These are phyloP conservation scores for Pionites leucogaster DNA, from an alignment of 2,113 vertebrate species.

Conservation along the genomic window DNA sequence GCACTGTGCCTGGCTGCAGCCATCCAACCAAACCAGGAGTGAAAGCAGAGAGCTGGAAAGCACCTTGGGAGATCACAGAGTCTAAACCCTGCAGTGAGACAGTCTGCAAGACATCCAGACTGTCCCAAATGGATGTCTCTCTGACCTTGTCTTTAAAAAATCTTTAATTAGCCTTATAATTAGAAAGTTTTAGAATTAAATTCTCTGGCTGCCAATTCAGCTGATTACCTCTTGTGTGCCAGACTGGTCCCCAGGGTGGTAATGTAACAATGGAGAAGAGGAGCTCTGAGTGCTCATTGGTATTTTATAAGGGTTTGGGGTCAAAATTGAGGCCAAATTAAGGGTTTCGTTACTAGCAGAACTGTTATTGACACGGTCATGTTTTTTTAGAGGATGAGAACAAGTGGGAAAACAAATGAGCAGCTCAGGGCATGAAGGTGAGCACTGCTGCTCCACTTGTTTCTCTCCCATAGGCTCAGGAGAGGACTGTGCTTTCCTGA, in stretches of 20 bases:
- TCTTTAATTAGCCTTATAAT: conserved; percentile 48
- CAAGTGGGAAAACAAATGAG: background rate
- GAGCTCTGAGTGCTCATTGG: background rate
- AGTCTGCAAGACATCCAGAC: background rate
- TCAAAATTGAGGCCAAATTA: conserved; percentile 34
- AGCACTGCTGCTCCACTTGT: background rate
- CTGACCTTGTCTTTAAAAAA: conserved; percentile 28
- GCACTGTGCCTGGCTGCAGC: rapidly evolving
- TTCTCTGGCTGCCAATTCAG: background rate
- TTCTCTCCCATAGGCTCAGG: background rate
- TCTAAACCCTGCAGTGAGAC: background rate
- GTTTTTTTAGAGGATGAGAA: background rate
- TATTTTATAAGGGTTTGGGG: background rate
- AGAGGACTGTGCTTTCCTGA: background rate
- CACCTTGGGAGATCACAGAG: background rate
- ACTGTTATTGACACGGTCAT: background rate
- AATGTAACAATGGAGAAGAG: background rate
- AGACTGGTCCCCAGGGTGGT: background rate
- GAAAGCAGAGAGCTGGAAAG: background rate
- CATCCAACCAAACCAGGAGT: rapidly evolving
- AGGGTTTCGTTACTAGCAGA: background rate
- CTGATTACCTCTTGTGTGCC: background rate
- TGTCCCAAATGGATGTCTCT: background rate
- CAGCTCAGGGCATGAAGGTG: background rate
- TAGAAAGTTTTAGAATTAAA: conserved; percentile 32